Conservation (phyloP, 2,113 vertebrate genomes). For the Pteronura brasiliensis region DNA sequence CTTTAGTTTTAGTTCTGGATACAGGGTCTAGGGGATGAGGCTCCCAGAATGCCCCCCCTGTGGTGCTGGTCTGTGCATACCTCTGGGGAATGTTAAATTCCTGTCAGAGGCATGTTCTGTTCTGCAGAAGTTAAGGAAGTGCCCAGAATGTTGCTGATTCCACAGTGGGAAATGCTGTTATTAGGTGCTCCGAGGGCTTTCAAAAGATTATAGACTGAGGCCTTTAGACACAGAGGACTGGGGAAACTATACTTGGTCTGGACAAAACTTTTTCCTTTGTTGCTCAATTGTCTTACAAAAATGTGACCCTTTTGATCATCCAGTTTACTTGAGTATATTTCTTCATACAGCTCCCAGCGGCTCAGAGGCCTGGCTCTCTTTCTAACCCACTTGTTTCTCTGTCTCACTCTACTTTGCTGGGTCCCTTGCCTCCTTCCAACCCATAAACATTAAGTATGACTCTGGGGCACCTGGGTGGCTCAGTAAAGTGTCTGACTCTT, state of each 20-base stretch:
- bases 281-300: constrained; percentile 3
- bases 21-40: not conserved
- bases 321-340: not conserved
- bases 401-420: not conserved
- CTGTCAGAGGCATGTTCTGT: not conserved
- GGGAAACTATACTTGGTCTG: not conserved
- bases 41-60: not conserved
- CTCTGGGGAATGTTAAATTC: not conserved
- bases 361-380: not conserved
- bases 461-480: not conserved
- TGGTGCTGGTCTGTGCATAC: not conserved
- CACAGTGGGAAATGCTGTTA: not conserved
- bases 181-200: not conserved
- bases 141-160: not conserved
- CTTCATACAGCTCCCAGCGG: not conserved
- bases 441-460: not conserved
- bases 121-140: not conserved
- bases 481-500: not conserved
- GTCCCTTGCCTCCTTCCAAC: not conserved
- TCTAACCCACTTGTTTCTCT: not conserved
- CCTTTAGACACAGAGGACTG: not conserved
- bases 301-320: not conserved
- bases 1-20: not conserved
- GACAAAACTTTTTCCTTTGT: not conserved
- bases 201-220: not conserved